Evolutionary conservation across 2,888 invertebrate genomes (phyloP), one percentile per base, ranked within the genome.

Genomic region (Trissoscelio sp.): DNA sequence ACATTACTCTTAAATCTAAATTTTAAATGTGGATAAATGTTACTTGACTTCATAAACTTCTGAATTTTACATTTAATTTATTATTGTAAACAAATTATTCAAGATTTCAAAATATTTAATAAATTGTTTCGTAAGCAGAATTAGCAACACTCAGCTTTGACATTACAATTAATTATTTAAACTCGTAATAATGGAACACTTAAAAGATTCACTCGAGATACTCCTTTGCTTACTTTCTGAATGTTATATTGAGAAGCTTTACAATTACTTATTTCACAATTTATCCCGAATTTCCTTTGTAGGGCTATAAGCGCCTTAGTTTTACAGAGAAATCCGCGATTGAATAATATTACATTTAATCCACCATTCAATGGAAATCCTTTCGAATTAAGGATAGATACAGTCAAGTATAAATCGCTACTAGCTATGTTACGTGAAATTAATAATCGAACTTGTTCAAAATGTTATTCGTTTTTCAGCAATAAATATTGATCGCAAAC

Each of bases 231-330:
- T 11, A 20, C 6, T 28, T 60, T 24, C 12, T 39, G 28, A 28
- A 51, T 9, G 37, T 64, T 22, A 22, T 9, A 37, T 18, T 11
- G 16, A 31, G 22, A 64, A 64, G 48, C 48, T 37, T 51, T 48
- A 64, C 64, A 64, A 64, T 62, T 34, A 64, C 64, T 62, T 22
- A 64, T 44, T 64, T 64, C 51, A 22, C 64, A 51, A 64, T 48
- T 51, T 24, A 20, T 34, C 34, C 20, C 22, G n/a, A 66, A 37
- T 37, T 66, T 66, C 12, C 48, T 14, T 51, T 34, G 39, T 51
- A 51, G 51, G 37, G 4, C 22, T 20, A 18, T 66, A 66, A 66
- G 64, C 64, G 48, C 34, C 64, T 64, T 60, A 60, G 44, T 48
- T 62, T 28, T 46, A 46, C 46, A 18, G 31, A 28, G 24, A 62